Evolutionary conservation across 1,140 invertebrate genomes (phyloP).

Genomic region (Ooceraea biroi): DNA sequence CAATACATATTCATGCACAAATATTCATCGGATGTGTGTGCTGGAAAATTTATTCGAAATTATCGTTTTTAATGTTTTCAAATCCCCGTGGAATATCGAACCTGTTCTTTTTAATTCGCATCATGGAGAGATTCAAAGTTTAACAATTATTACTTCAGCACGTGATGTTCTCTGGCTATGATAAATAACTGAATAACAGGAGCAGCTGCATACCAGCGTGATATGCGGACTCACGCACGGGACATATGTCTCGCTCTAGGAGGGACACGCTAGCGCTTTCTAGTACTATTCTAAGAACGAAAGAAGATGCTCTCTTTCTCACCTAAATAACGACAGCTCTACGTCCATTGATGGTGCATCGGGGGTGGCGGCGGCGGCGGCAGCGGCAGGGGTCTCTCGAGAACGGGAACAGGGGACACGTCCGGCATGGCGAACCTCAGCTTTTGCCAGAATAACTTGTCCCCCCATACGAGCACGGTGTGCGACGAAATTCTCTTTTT

Average conservation of each 20-base stretch:
- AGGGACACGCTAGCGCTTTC: not conserved
- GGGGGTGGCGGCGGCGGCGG: slow-evolving; percentile 85
- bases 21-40: slow-evolving; percentile 28
- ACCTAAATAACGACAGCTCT: slow-evolving; percentile 79
- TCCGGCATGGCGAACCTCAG: slow-evolving; percentile 96
- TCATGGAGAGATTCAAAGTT: not conserved
- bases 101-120: slow-evolving; percentile 13
- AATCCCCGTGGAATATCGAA: slow-evolving; percentile 22
- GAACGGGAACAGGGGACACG: slow-evolving; percentile 84
- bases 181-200: no score
- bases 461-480: slow-evolving; percentile 96
- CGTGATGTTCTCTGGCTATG: no score
- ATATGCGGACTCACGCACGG: not conserved
- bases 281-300: slow-evolving; percentile 2
- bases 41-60: slow-evolving; percentile 29
- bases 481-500: slow-evolving; percentile 95
- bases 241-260: not conserved
- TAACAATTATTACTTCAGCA: no score
- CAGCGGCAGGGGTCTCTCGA: slow-evolving; percentile 87
- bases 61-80: slow-evolving; percentile 28
- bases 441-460: slow-evolving; percentile 98
- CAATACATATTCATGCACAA: slow-evolving; percentile 50
- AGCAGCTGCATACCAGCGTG: not conserved
- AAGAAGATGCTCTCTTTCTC: slow-evolving; percentile 21
- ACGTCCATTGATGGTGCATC: slow-evolving; percentile 87